phyloP scores from a whole-genome alignment of 1,140 invertebrate species.

The Halictus rubicundus region DNA sequence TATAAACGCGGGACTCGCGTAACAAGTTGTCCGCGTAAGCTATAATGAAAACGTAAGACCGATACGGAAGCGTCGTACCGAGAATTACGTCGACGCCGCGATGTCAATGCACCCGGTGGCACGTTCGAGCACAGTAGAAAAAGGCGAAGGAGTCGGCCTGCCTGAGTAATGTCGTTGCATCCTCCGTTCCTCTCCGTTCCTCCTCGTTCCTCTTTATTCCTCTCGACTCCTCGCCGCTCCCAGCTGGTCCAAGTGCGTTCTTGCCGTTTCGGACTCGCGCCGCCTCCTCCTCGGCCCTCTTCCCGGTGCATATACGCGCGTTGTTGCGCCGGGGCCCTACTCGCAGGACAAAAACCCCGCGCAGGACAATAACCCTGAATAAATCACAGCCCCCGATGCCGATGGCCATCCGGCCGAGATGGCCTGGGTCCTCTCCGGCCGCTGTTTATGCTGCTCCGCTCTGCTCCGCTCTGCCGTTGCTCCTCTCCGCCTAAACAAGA shows the following conservation, averaged over 20 bases:
- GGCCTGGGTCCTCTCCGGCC: conserved; percentile 11
- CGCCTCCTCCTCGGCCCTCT: background rate
- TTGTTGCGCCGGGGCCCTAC: conserved; percentile 14
- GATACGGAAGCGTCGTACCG: conserved; percentile 43
- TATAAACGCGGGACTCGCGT: conserved; percentile 30
- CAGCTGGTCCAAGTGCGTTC: conserved; percentile 44
- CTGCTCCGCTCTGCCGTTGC: conserved; percentile 25
- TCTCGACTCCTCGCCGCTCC: background rate
- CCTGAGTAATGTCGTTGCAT: conserved; percentile 46
- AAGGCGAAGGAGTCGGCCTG: conserved; percentile 27
- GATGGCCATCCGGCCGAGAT: conserved; percentile 45
- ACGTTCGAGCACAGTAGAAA: conserved; percentile 38
- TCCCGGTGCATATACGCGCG: conserved; percentile 21
- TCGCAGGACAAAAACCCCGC: conserved; percentile 66
- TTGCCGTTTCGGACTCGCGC: conserved; percentile 52
- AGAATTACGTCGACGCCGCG: conserved; percentile 36
- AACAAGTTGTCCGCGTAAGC: conserved; percentile 36
- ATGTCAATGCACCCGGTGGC: conserved; percentile 46
- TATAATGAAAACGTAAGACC: conserved; percentile 44
- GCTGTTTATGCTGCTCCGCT: conserved; percentile 41
- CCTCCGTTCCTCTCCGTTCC: too few relatives aligned
- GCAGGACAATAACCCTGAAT: conserved; percentile 70
- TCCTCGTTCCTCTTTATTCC: too few relatives aligned
- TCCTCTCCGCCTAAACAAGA: conserved; percentile 54
- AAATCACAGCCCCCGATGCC: conserved; percentile 59